Base-by-base conservation (phyloP, 2,113 vertebrate species). In the Glaucidium brasilianum region DNA sequence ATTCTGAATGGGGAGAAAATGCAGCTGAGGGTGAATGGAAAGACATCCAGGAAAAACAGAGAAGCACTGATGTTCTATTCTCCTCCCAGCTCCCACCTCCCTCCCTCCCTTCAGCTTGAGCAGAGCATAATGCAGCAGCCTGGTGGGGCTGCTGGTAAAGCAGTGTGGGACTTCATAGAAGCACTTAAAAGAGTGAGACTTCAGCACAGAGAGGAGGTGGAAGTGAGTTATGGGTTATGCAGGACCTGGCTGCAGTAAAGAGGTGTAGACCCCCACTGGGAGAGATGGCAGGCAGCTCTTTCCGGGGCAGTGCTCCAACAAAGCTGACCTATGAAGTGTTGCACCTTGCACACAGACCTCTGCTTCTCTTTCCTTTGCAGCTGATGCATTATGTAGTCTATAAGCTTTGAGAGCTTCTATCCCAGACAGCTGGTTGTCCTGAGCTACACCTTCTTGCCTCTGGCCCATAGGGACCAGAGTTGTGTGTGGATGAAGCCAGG, bases 41-140 rank as follows among this genome's bases (percentile, higher is more conserved):
- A 94, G 84, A 89, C 89, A 91, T 92, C 90, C 96, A 96, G 90
- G 63, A 95, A 91, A 95, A 97, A 91, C 77, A 97, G 66, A 88
- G 83, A 6, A 91, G 73, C 6, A 11, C 39, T 85, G 80, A 50
- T 69, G 9, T 64, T 80, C 59, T 84, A 35, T 19, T 83, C 34
- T 90, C 60, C 53, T 92, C 72, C 66, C n/a, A 67, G n/a, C 21
- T 92, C 58, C 83, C 45, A 68, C 21, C 55, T 93, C 87, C 69
- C 23, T 75, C 19, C 32, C 34, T 85, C 39, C 39, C 39, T 39
- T 39, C 68, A 49, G 55, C 58, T 76, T 10, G 1, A 88, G 35
- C 43, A 78, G 85, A 63, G 41, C 0, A 1, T 71, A 68, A 52
- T 15, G 35, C 88, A 63, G 88, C 63, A 96, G 55, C 63, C 68